Evolutionary conservation across 2,113 vertebrate genomes (phyloP), one percentile per base, ranked within the genome.

Genomic region (Petromus typicus): DNA sequence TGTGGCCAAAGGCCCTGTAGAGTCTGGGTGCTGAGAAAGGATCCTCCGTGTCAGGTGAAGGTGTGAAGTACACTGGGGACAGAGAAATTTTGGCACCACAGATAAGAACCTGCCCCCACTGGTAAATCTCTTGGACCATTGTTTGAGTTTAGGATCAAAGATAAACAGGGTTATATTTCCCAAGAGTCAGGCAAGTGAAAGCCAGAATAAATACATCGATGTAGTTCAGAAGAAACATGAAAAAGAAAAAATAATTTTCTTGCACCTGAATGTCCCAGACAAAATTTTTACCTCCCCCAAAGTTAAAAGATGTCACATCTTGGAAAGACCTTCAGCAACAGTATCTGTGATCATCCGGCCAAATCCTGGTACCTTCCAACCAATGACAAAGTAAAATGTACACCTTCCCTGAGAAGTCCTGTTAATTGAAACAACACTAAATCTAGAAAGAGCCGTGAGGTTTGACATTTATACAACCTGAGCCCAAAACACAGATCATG

Each of bases 381-480:
- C 83, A 97, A 45, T 73, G 27, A 90, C 69, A 82, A 89, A 71
- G 81, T 71, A 61, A 86, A 88, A 64, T 48, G 13, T 64, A 23
- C 18, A 57, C 23, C 43, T 91, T 89, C 75, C 73, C 75, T 69
- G 40, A 78, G 69, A 16, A 69, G 34, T 80, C 40, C 43, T 61
- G 11, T 67, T 97, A 86, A 96, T 91, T 94, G 89, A 91, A 94
- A 87, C 17, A 83, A 61, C 67, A 95, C 91, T 91, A 96, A 45
- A 54, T 20, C 43, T 80, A 71, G 93, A 87, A 95, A 57, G 79
- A 87, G 54, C 84, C 71, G 32, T 7, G 61, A 89, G 79, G 94
- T 83, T 78, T 89, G 63, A 80, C 89, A 94, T 95, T 90, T 95
- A 86, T 91, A 66, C 40, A 91, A 85, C 59, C 63, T 43, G 64